Evolutionary conservation across 2,113 vertebrate genomes (phyloP), one percentile per base, ranked within the genome.

Genomic region (Antennarius striatus): DNA sequence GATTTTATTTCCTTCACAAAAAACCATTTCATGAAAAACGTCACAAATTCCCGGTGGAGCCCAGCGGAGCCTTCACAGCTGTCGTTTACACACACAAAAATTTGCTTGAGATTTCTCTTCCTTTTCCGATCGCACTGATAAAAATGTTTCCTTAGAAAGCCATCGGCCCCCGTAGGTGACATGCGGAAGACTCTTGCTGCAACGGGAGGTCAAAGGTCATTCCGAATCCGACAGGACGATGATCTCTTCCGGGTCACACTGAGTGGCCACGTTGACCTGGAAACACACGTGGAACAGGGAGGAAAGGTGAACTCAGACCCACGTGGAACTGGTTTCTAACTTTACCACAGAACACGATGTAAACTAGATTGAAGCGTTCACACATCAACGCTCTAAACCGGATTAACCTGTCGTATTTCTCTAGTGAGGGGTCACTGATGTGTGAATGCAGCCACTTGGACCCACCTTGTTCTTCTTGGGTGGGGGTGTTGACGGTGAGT

Each of bases 211-310:
- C 43, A 59, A n/a, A 54, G 68, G 61, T 92, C 87, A 95, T 0
- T 96, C 95, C 0, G 94, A 96, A 84, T 96, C 95, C 0, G 95
- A 96, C 22, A 97, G 92, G 53, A 95, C 79, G 43, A 96, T 96
- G 86, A 96, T 92, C 85, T 95, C 95, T 4, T 94, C 92, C 0
- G 95, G 95, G 78, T 96, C 95, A 32, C 93, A 96, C 85, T 96
- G 95, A 0, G 95, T 96, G 32, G 93, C 92, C 73, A 93, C 95
- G 39, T 94, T 92, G 56, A 92, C 91, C 95, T 97, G 91, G 4
- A 62, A 61, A 77, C 32, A 82, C 52, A 74, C 0, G 22, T 3
- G 0, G 9, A n/a, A 6, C 10, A 0, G 32, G 56, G 0, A 68
- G 63, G 3, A 15, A 15, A 32, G 3, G 32, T 43, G 10, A 43